Percentiles rank a stretch among this genome's conserved stretches.
Evolutionary conservation across 2,888 invertebrate genomes (phyloP).

Genomic region (Athalia circularis): DNA sequence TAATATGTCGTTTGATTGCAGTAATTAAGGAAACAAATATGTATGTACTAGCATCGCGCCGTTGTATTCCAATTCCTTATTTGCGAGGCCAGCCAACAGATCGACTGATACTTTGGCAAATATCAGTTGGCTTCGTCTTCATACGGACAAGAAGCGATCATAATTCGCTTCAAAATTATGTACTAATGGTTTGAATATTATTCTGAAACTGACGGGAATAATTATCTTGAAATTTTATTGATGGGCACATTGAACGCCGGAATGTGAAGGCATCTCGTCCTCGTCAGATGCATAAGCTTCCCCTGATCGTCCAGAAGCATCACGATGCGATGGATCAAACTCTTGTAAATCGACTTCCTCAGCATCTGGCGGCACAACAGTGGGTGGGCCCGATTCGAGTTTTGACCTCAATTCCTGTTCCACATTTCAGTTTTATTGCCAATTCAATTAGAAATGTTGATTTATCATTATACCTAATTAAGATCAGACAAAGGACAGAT

Average conservation of each 20-base stretch:
- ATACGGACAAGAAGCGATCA: background rate
- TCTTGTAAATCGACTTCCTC: slow-evolving; percentile 91
- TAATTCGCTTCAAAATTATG: background rate
- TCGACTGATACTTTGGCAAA: too few species aligned
- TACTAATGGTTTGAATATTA: slow-evolving; percentile 30
- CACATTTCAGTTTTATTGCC: background rate
- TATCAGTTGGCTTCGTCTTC: too few species aligned
- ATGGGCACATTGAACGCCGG: slow-evolving; percentile 87
- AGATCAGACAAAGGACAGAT: too few species aligned
- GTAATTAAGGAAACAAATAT: slow-evolving; percentile 6
- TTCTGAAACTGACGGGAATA: slow-evolving; percentile 34
- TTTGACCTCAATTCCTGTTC: slow-evolving; percentile 29
- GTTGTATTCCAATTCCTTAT: too few species aligned
- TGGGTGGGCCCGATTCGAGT: slow-evolving; percentile 79
- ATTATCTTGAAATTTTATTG: slow-evolving; percentile 77
- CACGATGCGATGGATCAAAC: slow-evolving; percentile 79
- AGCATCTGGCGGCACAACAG: slow-evolving; percentile 85
- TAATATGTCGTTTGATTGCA: slow-evolving; percentile 3
- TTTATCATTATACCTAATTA: too few species aligned
- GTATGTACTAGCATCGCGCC: background rate
- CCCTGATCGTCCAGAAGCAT: slow-evolving; percentile 74
- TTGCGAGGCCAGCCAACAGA: too few species aligned
- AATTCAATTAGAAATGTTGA: too few species aligned
- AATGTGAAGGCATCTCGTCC: slow-evolving; percentile 77
- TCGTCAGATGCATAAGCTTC: slow-evolving; percentile 85